Evolutionary conservation across 2,888 invertebrate species (phyloP).

Genomic region (Dendrolimus pini): DNA sequence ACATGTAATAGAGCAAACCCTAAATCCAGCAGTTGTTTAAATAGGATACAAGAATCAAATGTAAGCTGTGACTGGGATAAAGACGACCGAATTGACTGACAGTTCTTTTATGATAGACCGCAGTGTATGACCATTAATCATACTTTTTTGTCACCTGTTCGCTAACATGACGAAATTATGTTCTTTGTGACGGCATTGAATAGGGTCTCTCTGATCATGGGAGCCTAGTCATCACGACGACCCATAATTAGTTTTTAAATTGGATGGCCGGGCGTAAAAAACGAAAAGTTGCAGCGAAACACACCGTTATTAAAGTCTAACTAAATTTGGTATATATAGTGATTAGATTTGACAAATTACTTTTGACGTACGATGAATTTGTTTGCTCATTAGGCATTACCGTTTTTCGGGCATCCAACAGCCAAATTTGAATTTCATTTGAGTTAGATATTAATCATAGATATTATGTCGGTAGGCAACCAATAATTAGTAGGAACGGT

Average conservation of each 20-base stretch:
- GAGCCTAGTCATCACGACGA: slow-evolving; percentile 57
- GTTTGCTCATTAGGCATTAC: slow-evolving; percentile 44
- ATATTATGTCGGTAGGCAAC: slow-evolving; percentile 1
- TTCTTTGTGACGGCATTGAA: slow-evolving; percentile 52
- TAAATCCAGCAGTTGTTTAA: neutral
- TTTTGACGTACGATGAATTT: slow-evolving; percentile 42
- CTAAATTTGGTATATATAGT: slow-evolving; percentile 46
- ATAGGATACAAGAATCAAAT: neutral
- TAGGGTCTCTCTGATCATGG: slow-evolving; percentile 56
- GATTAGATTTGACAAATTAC: slow-evolving; percentile 72
- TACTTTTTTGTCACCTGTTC: slow-evolving; percentile 65
- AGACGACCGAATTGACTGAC: slow-evolving; percentile 1
- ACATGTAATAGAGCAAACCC: neutral
- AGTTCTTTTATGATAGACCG: slow-evolving; percentile 15
- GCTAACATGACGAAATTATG: slow-evolving; percentile 68
- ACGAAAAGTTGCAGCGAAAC: slow-evolving; percentile 54
- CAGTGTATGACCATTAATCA: slow-evolving; percentile 59
- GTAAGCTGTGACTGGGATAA: neutral
- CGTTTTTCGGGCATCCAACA: slow-evolving; percentile 29
- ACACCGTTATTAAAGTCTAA: slow-evolving; percentile 56
- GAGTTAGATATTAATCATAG: slow-evolving; percentile 7
- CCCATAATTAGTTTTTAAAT: slow-evolving; percentile 74
- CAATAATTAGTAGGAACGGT: slow-evolving; percentile 4
- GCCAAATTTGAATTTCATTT: slow-evolving; percentile 18
- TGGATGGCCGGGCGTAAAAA: slow-evolving; percentile 62